phyloP scores from a whole-genome alignment of 2,888 invertebrate genomes.

The Troides oblongomaculatus region DNA sequence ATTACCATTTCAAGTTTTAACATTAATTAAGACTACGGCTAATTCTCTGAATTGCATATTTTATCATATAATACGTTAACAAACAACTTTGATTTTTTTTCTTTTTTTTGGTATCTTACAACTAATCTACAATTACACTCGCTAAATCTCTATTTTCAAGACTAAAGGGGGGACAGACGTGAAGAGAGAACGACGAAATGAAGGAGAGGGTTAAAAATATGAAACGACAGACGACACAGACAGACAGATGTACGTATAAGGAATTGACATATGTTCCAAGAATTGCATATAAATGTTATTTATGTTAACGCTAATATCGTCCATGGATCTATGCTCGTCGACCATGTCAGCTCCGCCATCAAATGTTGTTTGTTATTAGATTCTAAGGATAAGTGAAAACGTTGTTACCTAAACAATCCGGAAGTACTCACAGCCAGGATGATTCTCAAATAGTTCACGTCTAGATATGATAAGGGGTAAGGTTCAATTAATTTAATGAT shows the following conservation, averaged over 20 bases:
- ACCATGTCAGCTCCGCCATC: too few relatives aligned
- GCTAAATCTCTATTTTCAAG: slow-evolving; percentile 62
- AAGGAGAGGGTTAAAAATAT: slow-evolving; percentile 8
- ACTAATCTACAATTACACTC: slow-evolving; percentile 64
- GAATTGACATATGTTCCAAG: slow-evolving; percentile 55
- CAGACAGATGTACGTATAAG: slow-evolving; percentile 45
- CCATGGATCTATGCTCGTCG: slow-evolving; percentile 38
- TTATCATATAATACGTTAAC: slow-evolving; percentile 72
- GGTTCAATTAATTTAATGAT: slow-evolving; percentile 57
- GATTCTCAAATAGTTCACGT: slow-evolving; percentile 71
- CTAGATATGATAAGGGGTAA: slow-evolving; percentile 74
- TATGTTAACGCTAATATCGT: slow-evolving; percentile 45
- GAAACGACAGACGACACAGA: not conserved
- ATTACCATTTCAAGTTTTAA: slow-evolving; percentile 56
- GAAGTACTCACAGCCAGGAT: slow-evolving; percentile 78
- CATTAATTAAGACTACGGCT: slow-evolving; percentile 60
- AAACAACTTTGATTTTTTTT: slow-evolving; percentile 72
- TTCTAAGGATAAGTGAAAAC: slow-evolving; percentile 44
- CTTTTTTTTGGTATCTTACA: slow-evolving; percentile 45
- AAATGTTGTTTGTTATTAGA: slow-evolving; percentile 34
- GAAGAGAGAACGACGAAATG: slow-evolving; percentile 28
- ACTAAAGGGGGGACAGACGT: slow-evolving; percentile 58
- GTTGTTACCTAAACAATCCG: slow-evolving; percentile 66
- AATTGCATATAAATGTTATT: slow-evolving; percentile 24
- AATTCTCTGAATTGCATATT: slow-evolving; percentile 78